Base-by-base conservation (phyloP, 2,888 invertebrate genomes). In the Leucophenga maculata region DNA sequence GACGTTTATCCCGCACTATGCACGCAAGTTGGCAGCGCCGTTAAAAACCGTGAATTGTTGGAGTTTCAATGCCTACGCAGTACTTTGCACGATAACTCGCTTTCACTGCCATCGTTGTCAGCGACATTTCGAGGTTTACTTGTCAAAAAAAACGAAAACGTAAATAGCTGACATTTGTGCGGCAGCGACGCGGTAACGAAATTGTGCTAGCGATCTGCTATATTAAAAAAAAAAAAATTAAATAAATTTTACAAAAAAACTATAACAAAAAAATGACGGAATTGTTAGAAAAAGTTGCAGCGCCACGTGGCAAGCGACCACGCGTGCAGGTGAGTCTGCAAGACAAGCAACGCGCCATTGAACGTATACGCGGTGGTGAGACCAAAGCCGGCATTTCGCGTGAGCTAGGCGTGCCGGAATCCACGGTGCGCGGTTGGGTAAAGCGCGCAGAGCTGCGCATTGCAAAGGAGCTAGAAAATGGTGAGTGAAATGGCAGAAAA, bases 341-440 rank as follows among this genome's bases (percentile, higher is more conserved):
- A 6, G 79, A 79, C 14, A 80, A 80, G 50, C 83, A 80, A 59
- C 73, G 73, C 0, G 80, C 84, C 9, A 80, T 80, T 16, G 74
- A 67, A 0, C 80, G 80, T 54, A 80, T 80, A n/a, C 84, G 84
- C 6, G 72, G 74, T 6, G 80, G 80, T 0, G 80, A 80, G 50
- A 80, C 80, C 0, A 80, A 80, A 71, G 80, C 80, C 0, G 84
- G 80, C 20, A 82, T 80, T 39, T 80, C 80, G 0, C 72, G 80
- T 1, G 80, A 80, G n/a, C 69, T 80, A 22, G 80, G 84, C 16
- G 84, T 80, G 26, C 80, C 80, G 32, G 80, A 80, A 72, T 80
- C 80, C 6, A 80, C 80, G 8, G 80, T 80, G 39, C 80, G 80
- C 18, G 80, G 80, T 8, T 80, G 80, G 80, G 80, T 80, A 9